Evolutionary conservation across 92 coral and sea anemone genomes (phyloP).

Genomic region (Isaurus tuberculatus): DNA sequence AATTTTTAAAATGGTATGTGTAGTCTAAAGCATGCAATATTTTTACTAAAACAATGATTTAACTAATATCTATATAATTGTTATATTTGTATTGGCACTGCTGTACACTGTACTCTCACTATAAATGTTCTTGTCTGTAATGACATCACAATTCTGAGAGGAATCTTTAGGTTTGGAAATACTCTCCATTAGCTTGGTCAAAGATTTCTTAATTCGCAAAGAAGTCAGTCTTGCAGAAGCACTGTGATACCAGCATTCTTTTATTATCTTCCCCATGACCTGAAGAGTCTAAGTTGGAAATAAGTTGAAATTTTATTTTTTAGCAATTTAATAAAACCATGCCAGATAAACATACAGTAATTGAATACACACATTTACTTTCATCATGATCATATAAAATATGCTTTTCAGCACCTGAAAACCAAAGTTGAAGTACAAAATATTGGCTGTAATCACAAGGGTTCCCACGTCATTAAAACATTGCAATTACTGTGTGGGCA

Average conservation of each 20-base stretch:
- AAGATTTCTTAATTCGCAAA: constrained; percentile 86
- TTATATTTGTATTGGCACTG: constrained; percentile 14
- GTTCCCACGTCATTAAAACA: too few species aligned
- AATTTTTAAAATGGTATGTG: too few species aligned
- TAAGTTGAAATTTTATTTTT: neutral
- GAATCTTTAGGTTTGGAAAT: constrained; percentile 59
- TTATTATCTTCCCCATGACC: constrained; percentile 79
- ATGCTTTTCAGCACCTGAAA: too few species aligned
- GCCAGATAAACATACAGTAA: too few species aligned
- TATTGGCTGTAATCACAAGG: too few species aligned
- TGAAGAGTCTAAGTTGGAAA: constrained; percentile 70
- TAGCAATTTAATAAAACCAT: too few species aligned
- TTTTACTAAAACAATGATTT: too few species aligned
- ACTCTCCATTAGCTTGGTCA: constrained; percentile 80
- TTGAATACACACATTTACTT: too few species aligned
- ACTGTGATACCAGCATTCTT: constrained; percentile 93
- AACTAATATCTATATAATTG: constrained; percentile 19
- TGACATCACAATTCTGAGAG: neutral
- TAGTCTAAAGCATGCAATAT: too few species aligned
- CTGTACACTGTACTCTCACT: constrained; percentile 21
- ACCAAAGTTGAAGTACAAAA: too few species aligned
- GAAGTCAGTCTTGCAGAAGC: constrained; percentile 93
- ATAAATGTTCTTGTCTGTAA: constrained; percentile 37
- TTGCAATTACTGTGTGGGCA: too few species aligned
- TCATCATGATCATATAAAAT: too few species aligned